Evolutionary conservation across 2,113 vertebrate genomes (phyloP).

Genomic region (Hylia prasina): DNA sequence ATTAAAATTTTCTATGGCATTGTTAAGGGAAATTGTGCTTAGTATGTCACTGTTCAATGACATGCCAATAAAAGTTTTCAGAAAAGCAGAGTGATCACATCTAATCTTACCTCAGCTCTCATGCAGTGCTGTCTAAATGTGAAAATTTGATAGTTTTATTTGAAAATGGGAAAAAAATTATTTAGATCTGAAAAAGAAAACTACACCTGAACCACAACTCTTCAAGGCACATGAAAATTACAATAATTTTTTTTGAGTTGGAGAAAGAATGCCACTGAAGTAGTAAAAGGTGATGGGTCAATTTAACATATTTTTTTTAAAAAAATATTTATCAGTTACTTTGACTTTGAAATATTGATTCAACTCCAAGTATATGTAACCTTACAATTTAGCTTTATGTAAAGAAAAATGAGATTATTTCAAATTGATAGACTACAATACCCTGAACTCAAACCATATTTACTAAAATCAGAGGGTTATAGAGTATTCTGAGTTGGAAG

Average conservation of each 20-base stretch:
- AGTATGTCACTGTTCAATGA: background rate
- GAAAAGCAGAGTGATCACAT: background rate
- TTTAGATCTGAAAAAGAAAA: background rate
- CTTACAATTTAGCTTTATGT: background rate
- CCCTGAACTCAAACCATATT: background rate
- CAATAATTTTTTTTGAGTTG: background rate
- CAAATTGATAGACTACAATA: rapidly evolving
- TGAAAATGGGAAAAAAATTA: background rate
- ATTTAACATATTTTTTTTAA: background rate
- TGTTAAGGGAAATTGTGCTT: background rate
- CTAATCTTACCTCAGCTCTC: background rate
- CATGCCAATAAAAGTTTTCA: background rate
- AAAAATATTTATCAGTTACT: background rate
- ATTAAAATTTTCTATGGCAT: background rate
- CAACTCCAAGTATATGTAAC: background rate
- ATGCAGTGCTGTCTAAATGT: background rate
- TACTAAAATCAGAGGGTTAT: background rate
- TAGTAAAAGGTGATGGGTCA: background rate
- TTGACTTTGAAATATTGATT: background rate
- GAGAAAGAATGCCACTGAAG: background rate
- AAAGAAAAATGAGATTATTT: background rate
- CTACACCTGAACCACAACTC: too few relatives aligned
- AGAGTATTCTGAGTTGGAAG: background rate
- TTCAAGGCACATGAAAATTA: background rate
- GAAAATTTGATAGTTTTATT: background rate